Percentiles rank a stretch among this genome's conserved stretches.
These are phyloP conservation scores for Pteromalus puparum DNA, from an alignment of 1,140 invertebrate genomes.

Conservation along the genomic window DNA sequence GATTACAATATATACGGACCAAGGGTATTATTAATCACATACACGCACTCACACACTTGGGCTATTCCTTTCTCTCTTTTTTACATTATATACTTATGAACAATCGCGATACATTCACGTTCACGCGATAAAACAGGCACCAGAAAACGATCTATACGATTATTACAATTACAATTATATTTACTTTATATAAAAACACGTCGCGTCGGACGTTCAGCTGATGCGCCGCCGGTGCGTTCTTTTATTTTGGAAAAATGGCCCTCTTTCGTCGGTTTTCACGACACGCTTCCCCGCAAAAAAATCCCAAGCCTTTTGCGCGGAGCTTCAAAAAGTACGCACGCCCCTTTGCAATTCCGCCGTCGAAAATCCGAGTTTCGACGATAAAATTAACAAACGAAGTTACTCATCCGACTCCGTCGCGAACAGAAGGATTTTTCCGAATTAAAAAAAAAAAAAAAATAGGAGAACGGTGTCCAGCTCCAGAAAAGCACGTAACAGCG, in stretches of 20 bases:
- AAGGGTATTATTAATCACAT: slow-evolving; percentile 26
- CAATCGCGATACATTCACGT: slow-evolving; percentile 13
- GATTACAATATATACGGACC: slow-evolving; percentile 10
- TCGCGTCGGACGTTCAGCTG: background rate
- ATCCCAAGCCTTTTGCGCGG: background rate
- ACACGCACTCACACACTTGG: background rate
- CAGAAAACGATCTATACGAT: slow-evolving; percentile 19
- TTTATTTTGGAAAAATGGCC: slow-evolving; percentile 24
- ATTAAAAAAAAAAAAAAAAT: slow-evolving; percentile 21
- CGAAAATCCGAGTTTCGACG: background rate
- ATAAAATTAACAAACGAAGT: slow-evolving; percentile 13
- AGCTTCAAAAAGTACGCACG: background rate
- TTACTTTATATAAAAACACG: slow-evolving; percentile 25
- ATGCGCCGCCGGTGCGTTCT: background rate
- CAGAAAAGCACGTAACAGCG: background rate
- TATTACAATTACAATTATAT: slow-evolving; percentile 23
- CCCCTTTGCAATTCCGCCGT: background rate
- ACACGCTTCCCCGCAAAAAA: background rate
- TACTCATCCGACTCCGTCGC: background rate
- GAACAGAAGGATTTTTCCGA: slow-evolving; percentile 25
- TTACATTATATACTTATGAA: slow-evolving; percentile 36
- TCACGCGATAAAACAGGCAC: slow-evolving; percentile 23
- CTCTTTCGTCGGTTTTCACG: background rate
- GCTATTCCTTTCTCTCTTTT: slow-evolving; percentile 12
- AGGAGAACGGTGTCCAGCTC: background rate